Conservation (phyloP, 2,113 vertebrate species). For the Loxodonta africana region DNA sequence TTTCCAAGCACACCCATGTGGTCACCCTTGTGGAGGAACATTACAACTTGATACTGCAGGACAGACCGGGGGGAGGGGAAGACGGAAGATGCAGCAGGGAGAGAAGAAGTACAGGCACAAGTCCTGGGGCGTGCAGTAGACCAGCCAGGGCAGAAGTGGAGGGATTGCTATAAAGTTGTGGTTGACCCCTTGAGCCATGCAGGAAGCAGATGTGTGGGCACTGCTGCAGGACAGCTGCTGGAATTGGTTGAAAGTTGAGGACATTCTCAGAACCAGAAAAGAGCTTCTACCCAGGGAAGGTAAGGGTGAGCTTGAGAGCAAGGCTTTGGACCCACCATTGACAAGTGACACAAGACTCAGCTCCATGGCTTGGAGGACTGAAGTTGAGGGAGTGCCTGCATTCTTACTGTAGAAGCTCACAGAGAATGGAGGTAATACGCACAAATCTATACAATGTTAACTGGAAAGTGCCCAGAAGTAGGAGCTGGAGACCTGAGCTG, state of each 20-base stretch:
- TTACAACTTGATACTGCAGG: too few relatives aligned
- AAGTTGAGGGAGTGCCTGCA: accelerated
- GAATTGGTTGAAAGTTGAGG: neutral
- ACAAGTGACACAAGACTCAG: neutral
- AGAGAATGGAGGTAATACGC: too few relatives aligned
- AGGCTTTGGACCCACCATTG: neutral
- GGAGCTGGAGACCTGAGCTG: neutral
- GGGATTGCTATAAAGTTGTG: too few relatives aligned
- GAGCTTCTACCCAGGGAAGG: neutral
- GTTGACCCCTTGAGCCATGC: too few relatives aligned
- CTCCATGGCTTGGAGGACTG: neutral
- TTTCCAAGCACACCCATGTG: neutral
- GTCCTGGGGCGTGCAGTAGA: neutral
- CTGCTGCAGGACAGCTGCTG: neutral
- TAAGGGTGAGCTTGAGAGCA: neutral
- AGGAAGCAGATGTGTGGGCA: neutral
- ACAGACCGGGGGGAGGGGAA: too few relatives aligned
- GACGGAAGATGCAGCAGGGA: neutral
- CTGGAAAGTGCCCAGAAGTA: neutral
- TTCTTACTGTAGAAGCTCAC: neutral
- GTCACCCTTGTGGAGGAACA: neutral
- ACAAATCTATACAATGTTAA: neutral
- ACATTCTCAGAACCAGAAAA: neutral
- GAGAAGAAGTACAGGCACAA: accelerated
- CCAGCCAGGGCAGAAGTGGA: too few relatives aligned